Base-by-base conservation (phyloP, 2,797 vertebrate species). In the Gallinago stenura region DNA sequence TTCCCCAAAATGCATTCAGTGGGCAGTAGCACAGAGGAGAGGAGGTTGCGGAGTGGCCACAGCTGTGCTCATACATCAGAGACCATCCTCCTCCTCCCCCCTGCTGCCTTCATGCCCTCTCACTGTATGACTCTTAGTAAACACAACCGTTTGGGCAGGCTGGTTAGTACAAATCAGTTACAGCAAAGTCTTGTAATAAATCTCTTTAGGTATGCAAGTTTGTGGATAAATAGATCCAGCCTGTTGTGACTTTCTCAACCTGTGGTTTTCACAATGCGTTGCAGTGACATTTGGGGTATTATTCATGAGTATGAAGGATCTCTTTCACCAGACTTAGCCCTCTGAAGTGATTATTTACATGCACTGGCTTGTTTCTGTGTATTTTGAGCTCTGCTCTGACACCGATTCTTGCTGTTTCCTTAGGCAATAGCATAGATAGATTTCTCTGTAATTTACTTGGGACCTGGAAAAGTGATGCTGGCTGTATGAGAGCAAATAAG, bases 371-470 rank as follows among this genome's bases (percentile, higher is more conserved):
- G 20, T 92, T 78, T 72, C 87, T 88, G 21, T 39, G 57, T 75
- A n/a, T 83, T 93, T 86, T 86, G 76, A 79, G 65, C 64, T 79
- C 73, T 89, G 35, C 43, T 79, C 54, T 83, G 61, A 88, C 84
- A 76, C 51, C 15, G 51, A 71, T 71, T 94, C 76, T 65, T 87
- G 24, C 45, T 1, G 0, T 92, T 90, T 95, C 85, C 83, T 91
- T 79, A 79, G 93, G 94, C 73, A 81, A 54, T 64, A 96, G 19
- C 45, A 53, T 6, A 91, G 84, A 78, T n/a, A 43, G 53, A 7
- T 89, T 91, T 88, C 50, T 64, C 58, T 88, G 57, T 69, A 94
- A 94, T 88, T 89, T 89, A 83, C 82, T 69, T 81, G 68, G 33
- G 57, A 65, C 39, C 46, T 46, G 61, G 33, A 83, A 95, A 90